Base-by-base conservation (phyloP, 2,888 invertebrate genomes). In the Seira musarum region DNA sequence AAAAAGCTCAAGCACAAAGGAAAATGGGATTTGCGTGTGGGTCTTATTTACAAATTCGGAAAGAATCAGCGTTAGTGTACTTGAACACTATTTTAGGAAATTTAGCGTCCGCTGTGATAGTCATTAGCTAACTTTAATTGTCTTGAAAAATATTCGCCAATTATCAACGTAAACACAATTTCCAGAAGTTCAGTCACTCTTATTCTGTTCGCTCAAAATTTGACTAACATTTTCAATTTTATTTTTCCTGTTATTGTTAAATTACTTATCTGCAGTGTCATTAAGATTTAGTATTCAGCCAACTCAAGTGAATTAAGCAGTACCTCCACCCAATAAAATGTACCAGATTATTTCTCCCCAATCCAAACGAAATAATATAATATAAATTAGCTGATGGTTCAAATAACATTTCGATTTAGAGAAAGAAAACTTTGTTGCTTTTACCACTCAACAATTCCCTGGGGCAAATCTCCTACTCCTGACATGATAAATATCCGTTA, bases 1-100 rank as follows among this genome's bases (percentile, higher is more conserved):
- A 6, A 8, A 40, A 40, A 8, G 40, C 13, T 40, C 40, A 6
- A 2, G 35, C 67, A 5, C 74, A 67, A 40, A 35, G 13, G 30
- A 25, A 13, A 19, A 35, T 74, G 40, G n/a, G 13, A 5, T 74
- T 74, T 67, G n/a, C 53, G 2, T 74, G 74, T 60, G 74, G 74
- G 15, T 17, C 60, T 3, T 74, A 40, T 24, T 74, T 74, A 15
- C 8, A 19, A 17, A 65, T 74, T 8, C 2, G 24, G 0, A 49
- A 49, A 17, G 74, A 21, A 24, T 60, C 74, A 0, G 57, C 67
- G 5, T 30, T 74, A 15, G 2, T 57, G 8, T 67, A 40, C 60
- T 6, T 40, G 8, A 49, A 74, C 49, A 67, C n/a, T n/a, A 25
- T 67, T 13, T 46, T 74, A 15, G 25, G n/a, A 24, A 74, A 74